Evolutionary conservation across 2,797 vertebrate genomes (phyloP).

Genomic region (Sebastes cheni): DNA sequence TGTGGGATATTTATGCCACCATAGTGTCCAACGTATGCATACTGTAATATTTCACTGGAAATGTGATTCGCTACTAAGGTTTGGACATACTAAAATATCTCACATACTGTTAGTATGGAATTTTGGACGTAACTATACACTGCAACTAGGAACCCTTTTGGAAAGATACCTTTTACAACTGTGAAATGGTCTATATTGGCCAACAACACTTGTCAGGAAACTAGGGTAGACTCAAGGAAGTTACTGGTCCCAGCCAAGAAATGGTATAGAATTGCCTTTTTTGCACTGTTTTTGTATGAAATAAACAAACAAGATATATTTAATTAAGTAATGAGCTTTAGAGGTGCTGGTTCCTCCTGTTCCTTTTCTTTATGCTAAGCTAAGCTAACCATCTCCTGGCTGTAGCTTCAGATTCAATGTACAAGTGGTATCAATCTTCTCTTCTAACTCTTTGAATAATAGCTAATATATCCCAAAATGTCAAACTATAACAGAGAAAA

Average conservation of each 20-base stretch:
- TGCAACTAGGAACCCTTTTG: too few relatives aligned
- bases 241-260: neutral
- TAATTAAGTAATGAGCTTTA: neutral
- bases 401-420: neutral
- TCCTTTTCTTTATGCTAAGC: neutral
- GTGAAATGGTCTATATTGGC: neutral
- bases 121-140: too few relatives aligned
- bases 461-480: neutral
- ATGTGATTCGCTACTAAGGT: too few relatives aligned
- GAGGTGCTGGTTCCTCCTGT: neutral
- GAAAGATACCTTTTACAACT: too few relatives aligned
- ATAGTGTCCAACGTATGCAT: too few relatives aligned
- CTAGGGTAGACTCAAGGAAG: neutral
- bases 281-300: neutral
- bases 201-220: neutral
- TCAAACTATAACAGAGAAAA: neutral
- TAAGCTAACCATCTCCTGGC: neutral
- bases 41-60: too few relatives aligned
- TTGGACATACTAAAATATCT: too few relatives aligned
- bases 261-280: neutral
- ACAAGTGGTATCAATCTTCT: neutral
- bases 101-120: too few relatives aligned
- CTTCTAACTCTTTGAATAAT: neutral
- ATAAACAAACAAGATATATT: neutral
- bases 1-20: too few relatives aligned